phyloP scores from a whole-genome alignment of 2,113 vertebrate genomes.

The Panthera leo region DNA sequence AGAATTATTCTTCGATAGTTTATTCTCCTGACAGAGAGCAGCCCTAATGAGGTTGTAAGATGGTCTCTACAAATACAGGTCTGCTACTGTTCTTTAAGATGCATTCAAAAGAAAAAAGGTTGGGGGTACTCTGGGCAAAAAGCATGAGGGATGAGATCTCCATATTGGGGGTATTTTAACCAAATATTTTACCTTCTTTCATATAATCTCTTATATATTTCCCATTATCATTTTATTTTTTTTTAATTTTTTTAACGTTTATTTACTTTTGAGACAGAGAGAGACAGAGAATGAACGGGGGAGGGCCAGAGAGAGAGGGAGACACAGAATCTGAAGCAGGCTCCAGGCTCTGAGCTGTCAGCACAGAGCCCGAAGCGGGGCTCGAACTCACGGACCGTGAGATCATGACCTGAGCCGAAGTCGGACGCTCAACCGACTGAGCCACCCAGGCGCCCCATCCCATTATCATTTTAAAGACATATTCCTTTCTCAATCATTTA shows the following conservation, averaged over 20 bases:
- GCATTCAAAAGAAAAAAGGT: neutral
- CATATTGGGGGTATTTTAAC: neutral
- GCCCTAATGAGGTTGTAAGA: neutral
- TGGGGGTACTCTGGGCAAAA: neutral
- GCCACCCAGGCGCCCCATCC: neutral
- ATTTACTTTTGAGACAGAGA: no score
- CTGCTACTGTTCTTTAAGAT: neutral
- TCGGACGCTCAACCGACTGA: no score
- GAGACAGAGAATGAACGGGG: no score
- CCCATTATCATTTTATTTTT: neutral
- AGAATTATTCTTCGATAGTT: neutral
- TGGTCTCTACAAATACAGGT: neutral
- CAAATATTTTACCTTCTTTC: neutral
- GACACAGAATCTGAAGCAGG: no score
- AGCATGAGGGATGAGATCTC: neutral
- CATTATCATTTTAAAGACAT: neutral
- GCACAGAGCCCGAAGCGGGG: no score
- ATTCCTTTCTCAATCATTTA: neutral
- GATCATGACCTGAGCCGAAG: no score
- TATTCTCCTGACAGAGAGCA: neutral
- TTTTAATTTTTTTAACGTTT: no score
- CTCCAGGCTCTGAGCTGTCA: no score
- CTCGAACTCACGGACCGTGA: no score
- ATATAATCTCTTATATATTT: neutral
- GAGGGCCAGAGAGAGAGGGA: no score